phyloP scores from a whole-genome alignment of 2,113 vertebrate species.

The Myotis lucifugus region DNA sequence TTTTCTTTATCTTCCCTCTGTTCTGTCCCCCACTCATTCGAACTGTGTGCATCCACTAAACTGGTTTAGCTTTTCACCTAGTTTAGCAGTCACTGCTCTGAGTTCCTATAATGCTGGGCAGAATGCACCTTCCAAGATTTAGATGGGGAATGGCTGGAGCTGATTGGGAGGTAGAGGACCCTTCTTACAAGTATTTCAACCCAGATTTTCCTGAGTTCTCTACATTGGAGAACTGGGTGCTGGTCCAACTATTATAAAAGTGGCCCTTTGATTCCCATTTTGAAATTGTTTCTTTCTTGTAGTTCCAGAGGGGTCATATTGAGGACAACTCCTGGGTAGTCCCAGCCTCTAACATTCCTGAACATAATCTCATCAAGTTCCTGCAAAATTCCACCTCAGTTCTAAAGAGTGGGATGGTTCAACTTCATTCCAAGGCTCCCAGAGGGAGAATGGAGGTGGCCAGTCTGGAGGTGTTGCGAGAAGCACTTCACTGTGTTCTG shows the following conservation, averaged over 20 bases:
- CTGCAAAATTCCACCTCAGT: neutral
- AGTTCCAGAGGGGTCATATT: neutral
- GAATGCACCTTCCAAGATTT: neutral
- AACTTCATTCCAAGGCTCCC: neutral
- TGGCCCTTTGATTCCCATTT: neutral
- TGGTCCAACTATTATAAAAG: neutral
- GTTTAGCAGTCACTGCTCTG: neutral
- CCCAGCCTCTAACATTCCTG: neutral
- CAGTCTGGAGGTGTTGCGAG: conserved; percentile 1
- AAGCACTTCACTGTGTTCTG: neutral
- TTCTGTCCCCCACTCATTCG: neutral
- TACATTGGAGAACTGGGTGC: neutral
- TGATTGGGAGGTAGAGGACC: neutral
- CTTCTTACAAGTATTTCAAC: neutral
- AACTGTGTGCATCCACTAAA: neutral
- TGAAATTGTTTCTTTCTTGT: neutral
- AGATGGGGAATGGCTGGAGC: neutral
- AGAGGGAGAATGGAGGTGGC: neutral
- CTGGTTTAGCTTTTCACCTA: neutral
- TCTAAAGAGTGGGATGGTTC: conserved; percentile 17
- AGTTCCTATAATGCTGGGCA: neutral
- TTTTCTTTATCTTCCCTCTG: neutral
- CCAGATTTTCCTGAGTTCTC: neutral
- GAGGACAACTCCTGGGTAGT: neutral
- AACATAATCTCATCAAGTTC: neutral